phyloP scores from a whole-genome alignment of 2,797 vertebrate species.

The Lacerta viridis region DNA sequence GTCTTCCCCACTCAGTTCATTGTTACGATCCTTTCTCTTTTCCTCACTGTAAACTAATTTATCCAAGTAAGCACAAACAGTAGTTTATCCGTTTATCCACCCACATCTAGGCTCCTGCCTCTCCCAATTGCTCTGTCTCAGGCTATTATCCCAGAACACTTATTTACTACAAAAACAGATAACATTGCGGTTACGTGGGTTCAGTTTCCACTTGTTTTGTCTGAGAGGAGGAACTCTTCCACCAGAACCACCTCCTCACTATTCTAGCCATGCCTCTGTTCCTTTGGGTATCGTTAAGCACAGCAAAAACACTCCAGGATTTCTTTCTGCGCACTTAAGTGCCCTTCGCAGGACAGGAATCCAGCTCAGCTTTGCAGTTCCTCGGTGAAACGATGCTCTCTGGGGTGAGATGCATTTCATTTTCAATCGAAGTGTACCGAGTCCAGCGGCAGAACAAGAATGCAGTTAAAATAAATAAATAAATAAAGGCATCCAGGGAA shows the following conservation, averaged over 20 bases:
- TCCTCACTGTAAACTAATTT: background rate
- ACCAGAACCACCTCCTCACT: background rate
- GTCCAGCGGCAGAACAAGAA: background rate
- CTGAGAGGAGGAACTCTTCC: conserved; percentile 11
- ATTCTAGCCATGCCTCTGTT: conserved; percentile 9
- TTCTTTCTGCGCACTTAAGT: conserved; percentile 31
- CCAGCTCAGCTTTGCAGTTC: conserved; percentile 13
- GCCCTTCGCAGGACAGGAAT: conserved; percentile 29
- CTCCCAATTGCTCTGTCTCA: conserved; percentile 10
- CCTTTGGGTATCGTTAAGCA: background rate
- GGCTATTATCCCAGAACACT: background rate
- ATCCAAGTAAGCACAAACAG: conserved; percentile 36
- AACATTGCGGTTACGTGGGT: background rate
- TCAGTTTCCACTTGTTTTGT: conserved; percentile 29
- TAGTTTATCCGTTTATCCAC: conserved; percentile 31
- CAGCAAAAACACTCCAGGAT: conserved; percentile 4
- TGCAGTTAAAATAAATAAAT: background rate
- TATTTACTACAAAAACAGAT: background rate
- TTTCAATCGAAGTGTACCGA: conserved; percentile 43
- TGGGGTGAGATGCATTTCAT: conserved; percentile 33
- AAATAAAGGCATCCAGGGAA: background rate
- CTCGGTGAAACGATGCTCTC: conserved; percentile 27
- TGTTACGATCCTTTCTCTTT: background rate
- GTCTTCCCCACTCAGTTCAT: background rate
- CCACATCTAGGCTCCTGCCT: background rate